Percentiles rank a stretch among this genome's conserved stretches.
Evolutionary conservation across 2,888 invertebrate genomes (phyloP).

Genomic region (Resseliella maxima): DNA sequence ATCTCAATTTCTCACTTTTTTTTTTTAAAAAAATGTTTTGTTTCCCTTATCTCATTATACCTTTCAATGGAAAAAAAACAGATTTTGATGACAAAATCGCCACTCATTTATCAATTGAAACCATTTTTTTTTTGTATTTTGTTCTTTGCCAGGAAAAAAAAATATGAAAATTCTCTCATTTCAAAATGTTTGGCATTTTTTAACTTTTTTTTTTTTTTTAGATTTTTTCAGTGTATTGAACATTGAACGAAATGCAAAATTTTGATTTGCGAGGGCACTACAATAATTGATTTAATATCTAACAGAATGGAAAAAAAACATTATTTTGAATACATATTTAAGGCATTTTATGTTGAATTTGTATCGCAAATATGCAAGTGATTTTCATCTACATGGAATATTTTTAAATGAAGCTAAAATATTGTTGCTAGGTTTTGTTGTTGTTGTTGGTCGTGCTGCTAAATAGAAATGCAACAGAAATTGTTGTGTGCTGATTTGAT

Average conservation of each 20-base stretch:
- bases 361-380: neutral
- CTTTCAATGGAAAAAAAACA: no score
- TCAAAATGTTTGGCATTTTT: neutral
- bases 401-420: neutral
- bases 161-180: neutral
- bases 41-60: no score
- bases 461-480: neutral
- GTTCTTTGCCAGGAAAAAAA: neutral
- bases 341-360: conserved; percentile 41
- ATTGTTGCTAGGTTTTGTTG: neutral
- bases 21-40: no score
- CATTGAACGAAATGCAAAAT: neutral
- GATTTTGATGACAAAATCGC: no score
- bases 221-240: neutral
- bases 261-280: conserved; percentile 28
- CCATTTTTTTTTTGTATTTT: neutral
- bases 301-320: conserved; percentile 26
- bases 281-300: conserved; percentile 39
- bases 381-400: neutral
- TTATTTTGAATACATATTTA: conserved; percentile 11
- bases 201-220: neutral
- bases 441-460: conserved; percentile 38
- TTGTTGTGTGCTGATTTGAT: neutral
- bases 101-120: conserved; percentile 3
- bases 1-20: no score